These are phyloP conservation scores for Crax fasciolata DNA, from an alignment of 2,797 vertebrate species.

Conservation along the genomic window DNA sequence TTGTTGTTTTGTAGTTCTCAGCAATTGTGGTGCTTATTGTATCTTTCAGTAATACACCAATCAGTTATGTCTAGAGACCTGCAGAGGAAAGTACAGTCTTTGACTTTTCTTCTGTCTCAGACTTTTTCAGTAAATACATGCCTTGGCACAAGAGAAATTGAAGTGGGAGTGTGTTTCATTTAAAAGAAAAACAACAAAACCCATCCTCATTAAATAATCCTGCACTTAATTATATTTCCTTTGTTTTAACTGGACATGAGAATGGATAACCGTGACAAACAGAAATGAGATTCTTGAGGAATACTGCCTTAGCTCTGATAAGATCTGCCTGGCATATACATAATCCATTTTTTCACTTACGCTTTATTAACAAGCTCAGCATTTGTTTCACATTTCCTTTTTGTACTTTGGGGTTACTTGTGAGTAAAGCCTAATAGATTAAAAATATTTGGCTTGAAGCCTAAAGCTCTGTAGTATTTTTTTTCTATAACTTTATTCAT, in stretches of 20 bases:
- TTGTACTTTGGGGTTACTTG: conserved; percentile 3
- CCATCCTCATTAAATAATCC: conserved; percentile 48
- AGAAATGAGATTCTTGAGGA: conserved; percentile 50
- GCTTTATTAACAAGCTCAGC: conserved; percentile 11
- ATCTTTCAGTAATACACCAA: neutral
- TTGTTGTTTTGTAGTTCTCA: neutral
- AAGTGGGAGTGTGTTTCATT: conserved; percentile 48
- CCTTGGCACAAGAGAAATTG: neutral
- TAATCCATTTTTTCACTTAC: neutral
- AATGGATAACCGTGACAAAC: conserved; percentile 48
- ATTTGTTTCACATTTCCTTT: conserved; percentile 46
- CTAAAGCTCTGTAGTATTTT: neutral
- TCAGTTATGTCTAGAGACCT: neutral
- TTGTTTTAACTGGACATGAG: conserved; percentile 45
- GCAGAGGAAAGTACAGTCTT: neutral
- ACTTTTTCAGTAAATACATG: neutral
- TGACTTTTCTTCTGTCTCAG: neutral
- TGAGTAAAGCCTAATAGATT: neutral
- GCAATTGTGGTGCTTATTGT: neutral
- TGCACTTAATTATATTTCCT: conserved; percentile 63
- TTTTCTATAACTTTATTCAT: neutral
- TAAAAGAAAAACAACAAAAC: conserved; percentile 1
- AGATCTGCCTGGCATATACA: neutral
- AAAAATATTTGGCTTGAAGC: conserved; percentile 2
- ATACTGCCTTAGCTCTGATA: conserved; percentile 50